A percentile compares a stretch with the other conserved stretches of the same genome.
Evolutionary conservation across 2,888 invertebrate species (phyloP).

Genomic region (Yponomeuta plumbellus): DNA sequence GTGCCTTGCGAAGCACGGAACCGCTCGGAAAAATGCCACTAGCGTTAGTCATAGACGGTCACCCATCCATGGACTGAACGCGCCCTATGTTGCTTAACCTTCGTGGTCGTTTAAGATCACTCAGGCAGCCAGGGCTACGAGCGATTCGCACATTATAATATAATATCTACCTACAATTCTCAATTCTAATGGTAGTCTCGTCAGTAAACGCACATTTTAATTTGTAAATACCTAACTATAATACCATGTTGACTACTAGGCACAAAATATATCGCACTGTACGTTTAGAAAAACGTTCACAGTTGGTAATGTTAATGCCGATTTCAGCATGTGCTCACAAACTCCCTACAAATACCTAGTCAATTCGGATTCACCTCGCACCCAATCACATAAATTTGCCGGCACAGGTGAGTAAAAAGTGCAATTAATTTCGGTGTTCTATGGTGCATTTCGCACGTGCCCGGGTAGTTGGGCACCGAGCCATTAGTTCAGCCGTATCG

Average conservation of each 20-base stretch:
- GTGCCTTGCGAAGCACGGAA: too few species aligned
- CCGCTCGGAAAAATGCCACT: too few species aligned
- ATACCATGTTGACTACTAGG: background rate
- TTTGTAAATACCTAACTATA: background rate
- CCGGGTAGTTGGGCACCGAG: slow-evolving; percentile 21
- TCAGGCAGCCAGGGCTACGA: too few species aligned
- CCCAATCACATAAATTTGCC: background rate
- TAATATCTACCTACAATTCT: too few species aligned
- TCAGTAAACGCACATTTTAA: too few species aligned
- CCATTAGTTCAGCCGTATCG: slow-evolving; percentile 45
- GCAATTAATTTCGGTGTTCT: background rate
- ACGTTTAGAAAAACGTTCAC: too few species aligned
- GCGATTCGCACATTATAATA: too few species aligned
- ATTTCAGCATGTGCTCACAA: background rate
- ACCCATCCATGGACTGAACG: too few species aligned
- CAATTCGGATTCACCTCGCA: background rate
- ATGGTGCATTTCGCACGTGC: background rate
- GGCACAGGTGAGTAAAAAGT: background rate
- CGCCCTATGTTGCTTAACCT: too few species aligned
- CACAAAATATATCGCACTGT: background rate
- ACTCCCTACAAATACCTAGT: background rate
- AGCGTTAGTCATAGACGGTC: too few species aligned
- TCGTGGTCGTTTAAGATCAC: too few species aligned
- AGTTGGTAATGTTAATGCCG: background rate
- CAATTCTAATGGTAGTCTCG: too few species aligned